Conservation (phyloP, 2,113 vertebrate species). For the Grammomys surdaster region DNA sequence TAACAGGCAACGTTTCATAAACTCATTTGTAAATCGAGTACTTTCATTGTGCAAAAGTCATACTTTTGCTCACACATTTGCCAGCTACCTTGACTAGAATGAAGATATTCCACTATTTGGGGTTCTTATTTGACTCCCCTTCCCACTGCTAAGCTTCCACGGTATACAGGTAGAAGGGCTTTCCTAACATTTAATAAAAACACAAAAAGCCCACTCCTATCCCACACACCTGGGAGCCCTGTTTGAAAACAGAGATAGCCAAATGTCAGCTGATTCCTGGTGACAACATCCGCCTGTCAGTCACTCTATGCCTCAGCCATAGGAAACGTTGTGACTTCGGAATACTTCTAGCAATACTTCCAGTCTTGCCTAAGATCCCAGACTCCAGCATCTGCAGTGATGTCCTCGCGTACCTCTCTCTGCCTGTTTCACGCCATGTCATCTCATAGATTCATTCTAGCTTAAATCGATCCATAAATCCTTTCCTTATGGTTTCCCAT, state of each 20-base stretch:
- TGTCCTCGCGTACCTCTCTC: neutral
- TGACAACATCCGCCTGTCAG: neutral
- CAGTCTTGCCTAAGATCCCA: slow-evolving; percentile 9
- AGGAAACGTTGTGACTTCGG: neutral
- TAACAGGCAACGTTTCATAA: neutral
- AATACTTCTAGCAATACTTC: neutral
- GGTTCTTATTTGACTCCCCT: neutral
- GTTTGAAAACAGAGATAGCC: neutral
- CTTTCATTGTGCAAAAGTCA: neutral
- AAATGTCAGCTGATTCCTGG: slow-evolving; percentile 23
- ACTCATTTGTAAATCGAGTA: neutral
- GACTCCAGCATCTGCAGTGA: slow-evolving; percentile 11
- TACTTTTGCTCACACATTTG: neutral
- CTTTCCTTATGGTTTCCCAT: neutral
- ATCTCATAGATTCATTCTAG: slow-evolving; percentile 32
- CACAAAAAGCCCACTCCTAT: neutral
- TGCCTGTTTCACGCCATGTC: neutral
- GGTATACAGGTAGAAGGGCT: neutral
- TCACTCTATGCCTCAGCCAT: neutral
- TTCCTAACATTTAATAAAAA: neutral
- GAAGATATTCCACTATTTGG: slow-evolving; percentile 46
- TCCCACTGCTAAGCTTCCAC: neutral
- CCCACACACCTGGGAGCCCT: neutral
- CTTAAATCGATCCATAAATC: slow-evolving; percentile 39
- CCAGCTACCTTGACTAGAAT: neutral